Conservation (phyloP, 2,113 vertebrate species). For the Oncorhynchus keta region DNA sequence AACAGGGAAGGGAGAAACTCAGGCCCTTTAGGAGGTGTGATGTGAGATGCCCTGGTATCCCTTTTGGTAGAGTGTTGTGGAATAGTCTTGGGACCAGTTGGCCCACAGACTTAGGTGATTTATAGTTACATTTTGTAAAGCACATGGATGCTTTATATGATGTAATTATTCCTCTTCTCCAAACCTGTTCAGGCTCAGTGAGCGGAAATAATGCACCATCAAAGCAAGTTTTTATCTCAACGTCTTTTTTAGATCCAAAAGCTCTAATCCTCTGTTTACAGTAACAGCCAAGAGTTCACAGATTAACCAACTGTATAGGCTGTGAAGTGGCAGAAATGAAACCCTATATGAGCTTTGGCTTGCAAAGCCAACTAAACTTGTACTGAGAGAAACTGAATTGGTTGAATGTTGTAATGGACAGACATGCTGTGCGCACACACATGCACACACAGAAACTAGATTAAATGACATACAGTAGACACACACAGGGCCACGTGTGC, state of each 20-base stretch:
- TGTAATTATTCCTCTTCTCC: slow-evolving; percentile 36
- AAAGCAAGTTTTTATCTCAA: slow-evolving; percentile 36
- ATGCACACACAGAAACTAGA: too few species aligned
- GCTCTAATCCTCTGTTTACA: slow-evolving; percentile 50
- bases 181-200: slow-evolving; percentile 8
- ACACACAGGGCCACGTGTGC: slow-evolving; percentile 1
- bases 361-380: too few species aligned
- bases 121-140: slow-evolving; percentile 17
- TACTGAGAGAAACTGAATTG: too few species aligned
- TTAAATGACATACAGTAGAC: neutral
- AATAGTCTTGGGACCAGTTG: slow-evolving; percentile 22
- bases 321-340: neutral
- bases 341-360: too few species aligned
- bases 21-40: neutral
- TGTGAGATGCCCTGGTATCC: neutral
- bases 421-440: too few species aligned
- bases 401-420: too few species aligned
- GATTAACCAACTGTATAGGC: slow-evolving; percentile 14
- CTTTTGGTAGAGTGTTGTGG: neutral
- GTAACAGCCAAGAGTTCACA: slow-evolving; percentile 33
- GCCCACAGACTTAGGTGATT: too few species aligned
- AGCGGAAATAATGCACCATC: neutral
- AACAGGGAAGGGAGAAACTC: neutral
- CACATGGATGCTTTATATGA: slow-evolving; percentile 24
- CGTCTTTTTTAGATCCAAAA: slow-evolving; percentile 35